Evolutionary conservation across 2,113 vertebrate genomes (phyloP).

Genomic region (Chitala chitala): DNA sequence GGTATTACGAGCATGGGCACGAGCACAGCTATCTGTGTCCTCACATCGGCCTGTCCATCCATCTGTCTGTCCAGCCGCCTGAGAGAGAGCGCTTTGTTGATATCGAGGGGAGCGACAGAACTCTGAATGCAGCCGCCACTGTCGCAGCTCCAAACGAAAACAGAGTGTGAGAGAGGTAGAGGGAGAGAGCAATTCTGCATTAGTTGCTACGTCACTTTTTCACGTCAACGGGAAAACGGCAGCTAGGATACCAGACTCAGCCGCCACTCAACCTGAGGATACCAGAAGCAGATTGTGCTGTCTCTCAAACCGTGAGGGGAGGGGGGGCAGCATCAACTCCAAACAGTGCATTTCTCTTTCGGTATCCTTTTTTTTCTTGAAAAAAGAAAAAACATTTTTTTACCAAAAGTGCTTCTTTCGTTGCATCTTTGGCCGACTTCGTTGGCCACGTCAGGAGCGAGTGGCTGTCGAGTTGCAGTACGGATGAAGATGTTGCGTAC

Average conservation of each 20-base stretch:
- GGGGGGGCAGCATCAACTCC: too few species aligned
- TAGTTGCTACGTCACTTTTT: constrained; percentile 47
- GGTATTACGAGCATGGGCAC: constrained; percentile 20
- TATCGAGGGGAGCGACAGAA: constrained; percentile 66
- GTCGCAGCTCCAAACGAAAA: constrained; percentile 40
- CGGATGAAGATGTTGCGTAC: constrained; percentile 51
- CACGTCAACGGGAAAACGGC: constrained; percentile 34
- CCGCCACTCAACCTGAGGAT: constrained; percentile 10
- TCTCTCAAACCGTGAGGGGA: too few species aligned
- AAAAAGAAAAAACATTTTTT: neutral
- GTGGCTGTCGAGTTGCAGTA: constrained; percentile 37
- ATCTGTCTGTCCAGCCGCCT: constrained; percentile 24
- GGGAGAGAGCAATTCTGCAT: constrained; percentile 42
- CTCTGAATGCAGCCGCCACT: constrained; percentile 62
- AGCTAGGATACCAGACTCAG: constrained; percentile 28
- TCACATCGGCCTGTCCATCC: neutral
- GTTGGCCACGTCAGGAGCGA: constrained; percentile 50
- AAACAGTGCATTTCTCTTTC: too few species aligned
- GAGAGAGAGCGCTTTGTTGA: constrained; percentile 59
- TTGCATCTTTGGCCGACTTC: constrained; percentile 33
- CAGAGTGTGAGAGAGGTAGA: constrained; percentile 42
- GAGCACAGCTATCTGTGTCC: constrained; percentile 37
- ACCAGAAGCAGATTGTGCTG: too few species aligned
- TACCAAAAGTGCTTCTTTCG: neutral
- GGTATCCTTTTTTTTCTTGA: neutral